Evolutionary conservation across 2,888 invertebrate species (phyloP), one percentile per base, ranked within the genome.

Genomic region (Heliconius cydno): DNA sequence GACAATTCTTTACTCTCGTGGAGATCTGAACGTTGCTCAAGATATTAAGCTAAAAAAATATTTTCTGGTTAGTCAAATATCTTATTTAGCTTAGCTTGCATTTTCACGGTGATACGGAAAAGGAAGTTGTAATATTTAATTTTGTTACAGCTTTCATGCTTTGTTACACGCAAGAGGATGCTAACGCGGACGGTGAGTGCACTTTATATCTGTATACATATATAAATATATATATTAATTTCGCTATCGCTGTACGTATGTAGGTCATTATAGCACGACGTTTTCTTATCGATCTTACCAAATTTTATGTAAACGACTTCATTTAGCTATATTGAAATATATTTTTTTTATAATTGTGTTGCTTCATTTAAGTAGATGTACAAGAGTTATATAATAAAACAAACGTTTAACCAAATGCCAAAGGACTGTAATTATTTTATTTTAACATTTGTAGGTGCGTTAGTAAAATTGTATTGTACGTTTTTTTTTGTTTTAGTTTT

Each of bases 141-240:
- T 96, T 95, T 96, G 95, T 97, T 97, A 92, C 97, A 98, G 98
- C 98, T 95, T 98, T 98, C 97, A 98, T 98, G 98, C 96, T 98
- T 96, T 98, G 98, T 96, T 98, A 98, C 96, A 98, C 98, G 88
- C 98, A 98, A 96, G 98, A 98, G 96, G 98, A 98, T 94, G 96
- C 97, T 90, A 97, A 97, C 94, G 96, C 97, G 91, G 98, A 98
- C 97, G 98, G 98, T 98, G 97, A 96, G 96, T 96, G 88, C 88
- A 80, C 52, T 73, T 10, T 65, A 57, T 78, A 76, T 73, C 68
- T 22, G 74, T 81, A 80, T 80, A 78, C 74, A 19, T 38, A 60
- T 65, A 72, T 79, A 67, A 67, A 74, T 83, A 80, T 85, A 82
- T 85, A 84, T 86, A 85, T 87, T 88, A 88, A 86, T 87, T 87